Percentiles rank a stretch among this genome's conserved stretches.
These are phyloP conservation scores for Coelinius sp. DNA, from an alignment of 2,888 invertebrate species.

Conservation along the genomic window DNA sequence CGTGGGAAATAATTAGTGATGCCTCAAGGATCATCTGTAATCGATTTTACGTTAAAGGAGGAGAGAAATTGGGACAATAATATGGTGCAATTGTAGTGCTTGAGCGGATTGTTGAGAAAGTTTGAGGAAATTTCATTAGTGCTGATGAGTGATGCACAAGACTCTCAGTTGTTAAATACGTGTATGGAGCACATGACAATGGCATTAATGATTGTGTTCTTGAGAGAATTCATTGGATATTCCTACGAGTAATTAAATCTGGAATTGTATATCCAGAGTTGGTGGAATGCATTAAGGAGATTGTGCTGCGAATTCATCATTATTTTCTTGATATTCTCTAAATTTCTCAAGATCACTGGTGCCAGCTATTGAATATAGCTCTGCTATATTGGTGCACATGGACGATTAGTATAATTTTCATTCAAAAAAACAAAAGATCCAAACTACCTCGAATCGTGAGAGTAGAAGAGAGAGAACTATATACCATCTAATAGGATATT, in stretches of 20 bases:
- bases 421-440: not conserved
- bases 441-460: not conserved
- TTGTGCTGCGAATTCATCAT: not conserved
- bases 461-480: not conserved
- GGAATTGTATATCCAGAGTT: not conserved
- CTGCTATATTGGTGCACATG: too few species aligned
- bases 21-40: constrained; percentile 5
- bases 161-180: constrained; percentile 1
- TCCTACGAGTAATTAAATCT: not conserved
- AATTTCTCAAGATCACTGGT: too few species aligned
- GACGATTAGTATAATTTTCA: not conserved
- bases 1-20: constrained; percentile 28
- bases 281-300: not conserved
- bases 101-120: not conserved
- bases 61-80: constrained; percentile 8
- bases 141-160: not conserved
- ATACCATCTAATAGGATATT: constrained; percentile 7
- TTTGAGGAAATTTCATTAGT: not conserved
- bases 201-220: not conserved
- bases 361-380: too few species aligned
- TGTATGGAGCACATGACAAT: not conserved
- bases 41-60: constrained; percentile 8
- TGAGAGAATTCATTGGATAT: not conserved
- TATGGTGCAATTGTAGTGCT: not conserved
- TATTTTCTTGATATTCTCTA: too few species aligned